Conservation (phyloP, 2,888 invertebrate species). For the Ariolimax columbianus region DNA sequence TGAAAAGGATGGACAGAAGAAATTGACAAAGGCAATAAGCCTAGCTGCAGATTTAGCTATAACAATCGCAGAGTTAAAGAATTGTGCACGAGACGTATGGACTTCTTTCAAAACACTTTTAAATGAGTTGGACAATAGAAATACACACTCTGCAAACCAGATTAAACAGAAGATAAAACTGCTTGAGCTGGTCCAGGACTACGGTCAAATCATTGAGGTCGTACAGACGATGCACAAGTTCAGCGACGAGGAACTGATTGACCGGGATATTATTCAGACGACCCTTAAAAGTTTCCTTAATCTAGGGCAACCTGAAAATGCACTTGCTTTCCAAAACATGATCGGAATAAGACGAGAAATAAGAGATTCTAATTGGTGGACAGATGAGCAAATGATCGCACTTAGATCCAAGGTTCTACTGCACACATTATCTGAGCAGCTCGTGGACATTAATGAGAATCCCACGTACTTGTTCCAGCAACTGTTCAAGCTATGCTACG, state of each 20-base stretch:
- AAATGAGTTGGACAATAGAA: neutral
- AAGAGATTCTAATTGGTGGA: neutral
- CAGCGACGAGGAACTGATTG: neutral
- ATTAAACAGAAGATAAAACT: slow-evolving; percentile 4
- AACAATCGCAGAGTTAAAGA: slow-evolving; percentile 13
- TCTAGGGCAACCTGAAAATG: slow-evolving; percentile 10
- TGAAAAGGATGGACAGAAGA: neutral
- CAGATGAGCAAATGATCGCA: neutral
- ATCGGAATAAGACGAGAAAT: neutral
- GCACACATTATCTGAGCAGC: neutral
- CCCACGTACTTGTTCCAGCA: slow-evolving; percentile 5
- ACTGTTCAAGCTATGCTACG: neutral
- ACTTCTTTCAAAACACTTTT: neutral
- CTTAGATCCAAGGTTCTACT: neutral
- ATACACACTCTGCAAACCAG: neutral
- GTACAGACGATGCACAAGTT: neutral
- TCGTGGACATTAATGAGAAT: neutral
- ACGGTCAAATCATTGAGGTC: slow-evolving; percentile 1
- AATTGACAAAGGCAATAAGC: slow-evolving; percentile 11
- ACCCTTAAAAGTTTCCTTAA: neutral
- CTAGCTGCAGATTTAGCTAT: slow-evolving; percentile 24
- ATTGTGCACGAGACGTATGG: slow-evolving; percentile 17
- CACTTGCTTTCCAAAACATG: slow-evolving; percentile 16
- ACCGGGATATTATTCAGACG: neutral
- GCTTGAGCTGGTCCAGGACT: neutral